Evolutionary conservation across 2,888 invertebrate genomes (phyloP).

Genomic region (Cenopis cana): DNA sequence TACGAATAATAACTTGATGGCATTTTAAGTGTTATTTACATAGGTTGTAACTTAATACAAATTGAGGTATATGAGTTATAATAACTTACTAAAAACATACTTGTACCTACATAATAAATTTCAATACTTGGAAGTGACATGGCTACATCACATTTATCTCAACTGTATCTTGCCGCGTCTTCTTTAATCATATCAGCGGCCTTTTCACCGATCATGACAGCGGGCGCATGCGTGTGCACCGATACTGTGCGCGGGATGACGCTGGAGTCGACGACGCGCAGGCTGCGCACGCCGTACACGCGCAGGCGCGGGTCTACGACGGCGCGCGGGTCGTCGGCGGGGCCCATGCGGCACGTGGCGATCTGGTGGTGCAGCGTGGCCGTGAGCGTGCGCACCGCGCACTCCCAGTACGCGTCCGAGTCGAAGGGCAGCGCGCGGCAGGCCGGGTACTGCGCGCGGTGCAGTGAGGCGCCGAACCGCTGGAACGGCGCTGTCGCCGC

Average conservation of each 20-base stretch:
- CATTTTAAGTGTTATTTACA: neutral
- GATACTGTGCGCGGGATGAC: slow-evolving; percentile 83
- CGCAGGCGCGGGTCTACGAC: slow-evolving; percentile 87
- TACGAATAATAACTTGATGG: neutral
- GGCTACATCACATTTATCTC: neutral
- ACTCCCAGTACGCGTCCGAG: slow-evolving; percentile 87
- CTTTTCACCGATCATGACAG: slow-evolving; percentile 85
- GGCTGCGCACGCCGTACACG: slow-evolving; percentile 76
- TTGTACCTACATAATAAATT: neutral
- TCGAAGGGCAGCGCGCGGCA: slow-evolving; percentile 82
- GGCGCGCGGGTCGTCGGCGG: slow-evolving; percentile 82
- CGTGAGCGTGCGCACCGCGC: slow-evolving; percentile 86
- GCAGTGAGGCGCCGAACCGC: slow-evolving; percentile 79
- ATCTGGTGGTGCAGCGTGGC: slow-evolving; percentile 87
- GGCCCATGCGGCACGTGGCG: slow-evolving; percentile 88
- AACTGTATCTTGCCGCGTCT: slow-evolving; percentile 65
- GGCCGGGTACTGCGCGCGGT: slow-evolving; percentile 84
- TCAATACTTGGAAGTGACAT: neutral
- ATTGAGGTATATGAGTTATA: slow-evolving; percentile 12
- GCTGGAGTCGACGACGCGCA: slow-evolving; percentile 84
- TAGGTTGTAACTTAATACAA: neutral
- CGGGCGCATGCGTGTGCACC: slow-evolving; percentile 83
- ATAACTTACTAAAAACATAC: neutral
- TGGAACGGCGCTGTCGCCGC: slow-evolving; percentile 81
- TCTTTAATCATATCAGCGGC: slow-evolving; percentile 83